Evolutionary conservation across 2,888 invertebrate genomes (phyloP).

Genomic region (Latrodectus elegans): DNA sequence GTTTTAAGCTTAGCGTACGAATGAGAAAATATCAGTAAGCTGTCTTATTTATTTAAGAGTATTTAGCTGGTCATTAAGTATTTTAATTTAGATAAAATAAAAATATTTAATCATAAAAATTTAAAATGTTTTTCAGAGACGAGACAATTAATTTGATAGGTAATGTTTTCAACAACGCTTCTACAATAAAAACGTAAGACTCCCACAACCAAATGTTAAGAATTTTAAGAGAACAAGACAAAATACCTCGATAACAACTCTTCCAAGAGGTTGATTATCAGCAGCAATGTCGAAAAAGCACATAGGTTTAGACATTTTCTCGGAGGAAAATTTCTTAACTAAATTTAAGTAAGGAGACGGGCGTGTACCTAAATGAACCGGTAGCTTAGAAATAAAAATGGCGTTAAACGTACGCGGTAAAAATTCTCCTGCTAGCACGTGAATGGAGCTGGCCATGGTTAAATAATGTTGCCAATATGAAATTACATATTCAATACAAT

Average conservation of each 20-base stretch:
- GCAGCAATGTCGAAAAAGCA: constrained; percentile 93
- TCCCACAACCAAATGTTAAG: no score
- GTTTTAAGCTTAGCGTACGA: no score
- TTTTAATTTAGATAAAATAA: not conserved
- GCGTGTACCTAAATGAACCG: constrained; percentile 73
- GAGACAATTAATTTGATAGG: not conserved
- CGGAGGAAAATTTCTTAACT: not conserved
- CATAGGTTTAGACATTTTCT: constrained; percentile 79
- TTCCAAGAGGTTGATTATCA: constrained; percentile 85
- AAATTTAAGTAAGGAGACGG: not conserved
- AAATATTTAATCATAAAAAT: not conserved
- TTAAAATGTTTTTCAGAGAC: not conserved
- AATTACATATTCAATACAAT: no score
- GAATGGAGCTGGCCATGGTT: constrained; percentile 37
- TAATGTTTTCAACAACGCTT: no score
- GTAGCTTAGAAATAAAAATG: constrained; percentile 86
- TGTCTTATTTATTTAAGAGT: not conserved
- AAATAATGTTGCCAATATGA: no score
- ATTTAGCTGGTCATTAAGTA: not conserved
- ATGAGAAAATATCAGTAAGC: no score
- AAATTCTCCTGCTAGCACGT: constrained; percentile 47
- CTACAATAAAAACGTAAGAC: no score
- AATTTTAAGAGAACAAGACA: no score
- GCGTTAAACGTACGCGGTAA: constrained; percentile 31
- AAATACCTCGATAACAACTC: constrained; percentile 93